Conservation (phyloP, 1,140 invertebrate species). For the Nilaparvata lugens region DNA sequence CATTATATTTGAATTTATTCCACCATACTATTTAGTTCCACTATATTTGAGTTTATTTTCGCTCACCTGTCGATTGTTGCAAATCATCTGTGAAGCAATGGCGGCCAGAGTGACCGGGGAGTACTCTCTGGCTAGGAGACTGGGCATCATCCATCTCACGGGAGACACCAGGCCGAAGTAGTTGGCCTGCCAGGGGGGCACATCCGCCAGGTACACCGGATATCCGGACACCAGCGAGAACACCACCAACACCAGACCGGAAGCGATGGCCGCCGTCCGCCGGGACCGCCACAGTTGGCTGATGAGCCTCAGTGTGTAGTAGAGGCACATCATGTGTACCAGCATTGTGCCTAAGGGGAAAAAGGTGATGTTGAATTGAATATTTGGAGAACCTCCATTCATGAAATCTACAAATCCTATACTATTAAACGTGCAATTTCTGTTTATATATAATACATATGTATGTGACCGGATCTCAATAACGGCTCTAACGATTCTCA, state of each 20-base stretch:
- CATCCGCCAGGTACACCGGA: conserved; percentile 57
- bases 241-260: conserved; percentile 51
- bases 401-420: too few species aligned
- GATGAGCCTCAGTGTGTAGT: conserved; percentile 58
- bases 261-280: conserved; percentile 44
- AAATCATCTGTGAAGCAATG: conserved; percentile 42
- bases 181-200: conserved; percentile 47
- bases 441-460: too few species aligned
- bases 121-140: conserved; percentile 55
- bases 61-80: conserved; percentile 55
- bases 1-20: too few species aligned
- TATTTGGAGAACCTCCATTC: too few species aligned
- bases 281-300: conserved; percentile 51
- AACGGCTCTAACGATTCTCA: too few species aligned
- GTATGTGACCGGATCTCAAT: too few species aligned
- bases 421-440: too few species aligned
- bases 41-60: too few species aligned
- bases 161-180: conserved; percentile 64
- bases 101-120: conserved; percentile 48
- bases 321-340: conserved; percentile 66
- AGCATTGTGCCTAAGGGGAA: conserved; percentile 64
- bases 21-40: too few species aligned
- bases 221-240: conserved; percentile 59
- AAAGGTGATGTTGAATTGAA: too few species aligned
- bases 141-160: conserved; percentile 60